These are phyloP conservation scores for Clunio marinus DNA, from an alignment of 2,888 invertebrate genomes.

Conservation along the genomic window DNA sequence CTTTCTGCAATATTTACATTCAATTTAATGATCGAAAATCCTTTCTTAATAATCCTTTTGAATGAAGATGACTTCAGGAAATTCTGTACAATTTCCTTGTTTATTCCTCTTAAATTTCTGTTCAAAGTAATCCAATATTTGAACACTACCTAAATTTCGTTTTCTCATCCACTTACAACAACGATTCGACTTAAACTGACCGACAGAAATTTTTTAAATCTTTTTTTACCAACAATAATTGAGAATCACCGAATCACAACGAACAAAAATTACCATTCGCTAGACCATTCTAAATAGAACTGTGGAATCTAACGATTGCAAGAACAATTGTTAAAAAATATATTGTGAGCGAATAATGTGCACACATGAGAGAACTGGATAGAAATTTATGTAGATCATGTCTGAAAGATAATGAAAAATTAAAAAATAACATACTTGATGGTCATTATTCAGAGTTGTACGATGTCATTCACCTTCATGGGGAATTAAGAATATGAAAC, in stretches of 20 bases:
- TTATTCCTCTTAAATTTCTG: not conserved
- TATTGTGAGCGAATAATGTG: not conserved
- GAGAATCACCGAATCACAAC: constrained; percentile 8
- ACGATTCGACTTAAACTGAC: not conserved
- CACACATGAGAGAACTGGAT: not conserved
- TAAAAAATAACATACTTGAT: too few relatives aligned
- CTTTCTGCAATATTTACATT: not conserved
- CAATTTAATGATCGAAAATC: not conserved
- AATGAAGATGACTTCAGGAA: not conserved
- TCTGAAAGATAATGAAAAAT: not conserved
- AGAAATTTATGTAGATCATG: not conserved
- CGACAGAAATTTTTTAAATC: not conserved
- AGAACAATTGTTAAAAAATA: too few relatives aligned
- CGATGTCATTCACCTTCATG: constrained; percentile 3
- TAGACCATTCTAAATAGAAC: too few relatives aligned
- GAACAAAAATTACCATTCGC: not conserved
- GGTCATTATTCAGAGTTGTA: too few relatives aligned
- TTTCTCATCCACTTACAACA: not conserved
- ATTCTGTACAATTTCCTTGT: not conserved
- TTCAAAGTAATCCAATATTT: not conserved
- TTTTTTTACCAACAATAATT: too few relatives aligned
- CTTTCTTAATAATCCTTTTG: not conserved
- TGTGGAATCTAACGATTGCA: not conserved
- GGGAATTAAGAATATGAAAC: not conserved
- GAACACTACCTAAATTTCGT: not conserved